Evolutionary conservation across 2,113 vertebrate species (phyloP).

Genomic region (Rhinolophus ferrumequinum): DNA sequence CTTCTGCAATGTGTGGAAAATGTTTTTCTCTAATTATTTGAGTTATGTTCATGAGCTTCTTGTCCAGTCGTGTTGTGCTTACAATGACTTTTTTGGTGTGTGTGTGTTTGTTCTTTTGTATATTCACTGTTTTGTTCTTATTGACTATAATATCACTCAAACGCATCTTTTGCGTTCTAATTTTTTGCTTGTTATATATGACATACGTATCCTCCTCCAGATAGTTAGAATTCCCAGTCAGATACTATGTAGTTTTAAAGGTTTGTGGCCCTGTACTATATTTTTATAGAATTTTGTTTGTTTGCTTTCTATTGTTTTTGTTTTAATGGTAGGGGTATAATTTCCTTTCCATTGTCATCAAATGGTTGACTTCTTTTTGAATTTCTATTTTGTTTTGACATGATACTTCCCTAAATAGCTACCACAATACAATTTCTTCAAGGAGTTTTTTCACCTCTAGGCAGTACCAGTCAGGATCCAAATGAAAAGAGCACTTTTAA

Average conservation of each 20-base stretch:
- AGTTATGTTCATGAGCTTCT: not conserved
- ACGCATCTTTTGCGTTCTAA: not conserved
- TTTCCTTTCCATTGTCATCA: not conserved
- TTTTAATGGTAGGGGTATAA: not conserved
- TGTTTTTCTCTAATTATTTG: not conserved
- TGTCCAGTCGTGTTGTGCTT: not conserved
- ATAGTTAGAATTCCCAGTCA: not conserved
- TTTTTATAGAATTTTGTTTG: not conserved
- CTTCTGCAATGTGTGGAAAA: constrained; percentile 24
- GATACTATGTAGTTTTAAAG: not conserved
- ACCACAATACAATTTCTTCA: not conserved
- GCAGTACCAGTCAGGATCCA: not conserved
- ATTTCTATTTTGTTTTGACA: constrained; percentile 38
- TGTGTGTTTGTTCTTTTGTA: not conserved
- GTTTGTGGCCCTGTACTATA: not conserved
- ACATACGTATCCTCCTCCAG: not conserved
- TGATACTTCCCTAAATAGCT: not conserved
- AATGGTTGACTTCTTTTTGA: not conserved
- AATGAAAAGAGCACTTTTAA: not conserved
- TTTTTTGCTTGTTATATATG: not conserved
- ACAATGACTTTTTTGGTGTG: not conserved
- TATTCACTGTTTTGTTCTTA: not conserved
- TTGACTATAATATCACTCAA: not conserved
- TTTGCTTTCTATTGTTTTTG: not conserved
- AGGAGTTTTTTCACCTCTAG: not conserved